Percentiles rank a stretch among this genome's conserved stretches.
Conservation (phyloP, 2,797 vertebrate genomes). For the Pogoniulus pusillus region DNA sequence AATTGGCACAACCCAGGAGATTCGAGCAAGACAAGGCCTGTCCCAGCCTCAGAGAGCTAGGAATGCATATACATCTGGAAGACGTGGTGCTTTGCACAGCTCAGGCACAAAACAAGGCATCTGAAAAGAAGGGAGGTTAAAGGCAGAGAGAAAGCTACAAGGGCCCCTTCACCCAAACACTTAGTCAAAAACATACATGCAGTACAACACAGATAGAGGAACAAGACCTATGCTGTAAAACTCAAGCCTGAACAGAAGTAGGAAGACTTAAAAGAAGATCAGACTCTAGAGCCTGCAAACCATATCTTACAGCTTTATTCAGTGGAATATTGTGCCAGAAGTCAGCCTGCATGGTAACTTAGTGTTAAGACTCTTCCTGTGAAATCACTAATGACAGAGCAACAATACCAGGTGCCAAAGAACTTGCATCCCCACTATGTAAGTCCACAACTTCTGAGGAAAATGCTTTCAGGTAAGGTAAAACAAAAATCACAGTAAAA, state of each 20-base stretch:
- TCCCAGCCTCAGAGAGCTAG: background rate
- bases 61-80: background rate
- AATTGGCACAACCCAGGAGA: background rate
- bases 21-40: background rate
- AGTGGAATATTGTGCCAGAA: background rate
- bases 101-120: background rate
- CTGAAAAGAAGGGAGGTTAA: background rate
- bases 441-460: background rate
- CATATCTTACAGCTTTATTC: background rate
- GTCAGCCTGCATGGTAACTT: background rate
- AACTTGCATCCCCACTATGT: background rate
- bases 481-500: background rate
- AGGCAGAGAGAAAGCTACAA: background rate
- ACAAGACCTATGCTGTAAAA: background rate
- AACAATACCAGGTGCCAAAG: background rate
- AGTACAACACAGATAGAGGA: background rate
- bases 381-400: background rate
- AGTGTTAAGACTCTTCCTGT: background rate
- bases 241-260: background rate
- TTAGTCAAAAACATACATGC: background rate
- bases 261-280: background rate
- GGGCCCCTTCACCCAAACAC: background rate
- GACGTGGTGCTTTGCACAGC: accelerated
- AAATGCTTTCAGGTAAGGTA: background rate
- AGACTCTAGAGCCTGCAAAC: background rate